Base-by-base conservation (phyloP, 2,888 invertebrate genomes). In the Sclerodermus sp. region DNA sequence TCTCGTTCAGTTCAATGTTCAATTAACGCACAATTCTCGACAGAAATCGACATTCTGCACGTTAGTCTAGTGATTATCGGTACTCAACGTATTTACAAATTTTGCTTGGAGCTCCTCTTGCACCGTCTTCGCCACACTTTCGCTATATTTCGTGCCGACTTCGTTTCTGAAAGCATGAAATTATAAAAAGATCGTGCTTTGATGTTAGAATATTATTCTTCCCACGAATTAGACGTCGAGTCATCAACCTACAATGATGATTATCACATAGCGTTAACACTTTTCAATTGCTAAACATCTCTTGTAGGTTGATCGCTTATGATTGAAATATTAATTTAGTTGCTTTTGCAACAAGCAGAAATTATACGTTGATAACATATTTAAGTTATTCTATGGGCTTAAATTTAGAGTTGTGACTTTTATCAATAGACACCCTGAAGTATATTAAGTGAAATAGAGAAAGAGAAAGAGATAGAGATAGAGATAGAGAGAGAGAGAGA, bases 351-450 rank as follows among this genome's bases (percentile, higher is more conserved):
- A 8, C 23, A 23, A 23, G 23, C 23, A 23, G 23, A 23, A 23
- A 23, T 5, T 23, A 23, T 23, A 23, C 23, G 23, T 23, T 23
- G 23, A 23, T 23, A 23, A 23, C 23, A 23, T 8, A 23, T 23
- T 8, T 23, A 23, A 23, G 8, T 23, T 23, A 34, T 23, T 23
- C 23, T 23, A 23, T 23, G 4, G 8, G 8, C 23, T 23, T 23
- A 23, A 23, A 23, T 23, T 23, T 23, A 23, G 23, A 23, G 23
- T 34, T 34, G 34, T 34, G 10, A 34, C 5, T 38, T 15, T 42
- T 57, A 48, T 63, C 63, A 61, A 59, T 63, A 64, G 63, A 60
- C 63, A 63, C 64, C 63, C 64, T 64, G 58, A 49, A 45, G 49
- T 43, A 53, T 34, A 34, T 12, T 10, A 23, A 57, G 36, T 47